Conservation (phyloP, 1,140 invertebrate genomes). For the Ceratitis capitata region DNA sequence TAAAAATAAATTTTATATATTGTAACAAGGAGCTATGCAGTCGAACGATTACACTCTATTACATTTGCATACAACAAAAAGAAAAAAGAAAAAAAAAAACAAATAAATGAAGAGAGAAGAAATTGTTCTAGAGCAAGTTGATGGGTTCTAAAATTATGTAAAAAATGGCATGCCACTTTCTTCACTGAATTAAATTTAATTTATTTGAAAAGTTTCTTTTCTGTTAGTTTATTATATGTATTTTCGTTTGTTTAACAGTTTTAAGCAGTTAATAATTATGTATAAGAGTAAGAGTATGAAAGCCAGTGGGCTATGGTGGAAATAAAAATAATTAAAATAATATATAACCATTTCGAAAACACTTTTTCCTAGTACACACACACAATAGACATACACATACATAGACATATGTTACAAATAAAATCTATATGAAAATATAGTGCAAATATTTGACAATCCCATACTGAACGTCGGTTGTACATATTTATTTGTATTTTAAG, state of each 20-base stretch:
- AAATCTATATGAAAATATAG: not conserved
- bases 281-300: not conserved
- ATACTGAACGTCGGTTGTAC: not conserved
- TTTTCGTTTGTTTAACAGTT: not conserved
- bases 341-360: not conserved
- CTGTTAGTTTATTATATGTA: not conserved
- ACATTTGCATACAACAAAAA: not conserved
- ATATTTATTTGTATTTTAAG: not conserved
- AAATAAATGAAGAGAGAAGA: no score
- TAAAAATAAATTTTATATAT: slow-evolving; percentile 1
- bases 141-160: not conserved
- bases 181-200: not conserved
- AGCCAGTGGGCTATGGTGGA: not conserved
- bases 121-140: not conserved
- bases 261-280: not conserved
- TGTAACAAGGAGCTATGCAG: slow-evolving; percentile 22
- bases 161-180: not conserved
- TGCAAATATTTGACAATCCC: not conserved
- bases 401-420: not conserved
- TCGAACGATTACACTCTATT: not conserved
- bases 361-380: not conserved
- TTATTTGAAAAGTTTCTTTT: not conserved
- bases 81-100: not conserved
- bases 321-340: not conserved
- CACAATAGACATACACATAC: not conserved